Evolutionary conservation across 2,888 invertebrate species (phyloP), one percentile per base, ranked within the genome.

Genomic region (Dorcus parallelipipedus): DNA sequence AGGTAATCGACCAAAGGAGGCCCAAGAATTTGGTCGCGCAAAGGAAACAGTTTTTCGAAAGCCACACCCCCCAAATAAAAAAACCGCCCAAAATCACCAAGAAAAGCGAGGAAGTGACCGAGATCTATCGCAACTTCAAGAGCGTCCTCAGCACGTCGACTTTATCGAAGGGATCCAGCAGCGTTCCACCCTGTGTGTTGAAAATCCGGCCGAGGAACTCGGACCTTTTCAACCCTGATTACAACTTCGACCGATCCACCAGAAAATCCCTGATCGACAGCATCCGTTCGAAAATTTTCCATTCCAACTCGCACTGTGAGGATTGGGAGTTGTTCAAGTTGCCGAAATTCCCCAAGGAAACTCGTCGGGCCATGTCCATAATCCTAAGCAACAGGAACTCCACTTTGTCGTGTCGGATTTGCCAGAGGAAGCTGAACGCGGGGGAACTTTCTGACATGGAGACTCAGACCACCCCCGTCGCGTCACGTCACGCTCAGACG

Each of bases 261-360:
- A 52, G 54, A 7, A 51, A 54, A 33, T 54, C 59, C 3, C 50
- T 65, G 38, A 61, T 65, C 49, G 64, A 64, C 9, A 66, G 63
- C 42, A 66, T 66, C 9, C 39, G 63, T 48, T 57, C 49, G 8
- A 64, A 60, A 49, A 56, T 66, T 10, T 64, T 64, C 41, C 55
- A 60, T 4, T 39, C 39, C 14, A 45, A 26, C 20, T 38, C 55
- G 20, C 52, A 57, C 20, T 52, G 60, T 8, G 38, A 52, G 8
- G 52, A n/a, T 10, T 47, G n/a, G 14, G 47, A 38, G 26, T 33
- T 6, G 6, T 33, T 3, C 56, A 56, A 23, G 9, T 6, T 47
- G 9, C 43, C 67, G 9, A 67, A 62, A 56, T 70, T 70, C 50
- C 72, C 72, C 4, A 70, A 62, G 59, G 71, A 72, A 59, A 72